Evolutionary conservation across 2,888 invertebrate species (phyloP), one percentile per base, ranked within the genome.

Genomic region (Caenorhabditis panamensis): DNA sequence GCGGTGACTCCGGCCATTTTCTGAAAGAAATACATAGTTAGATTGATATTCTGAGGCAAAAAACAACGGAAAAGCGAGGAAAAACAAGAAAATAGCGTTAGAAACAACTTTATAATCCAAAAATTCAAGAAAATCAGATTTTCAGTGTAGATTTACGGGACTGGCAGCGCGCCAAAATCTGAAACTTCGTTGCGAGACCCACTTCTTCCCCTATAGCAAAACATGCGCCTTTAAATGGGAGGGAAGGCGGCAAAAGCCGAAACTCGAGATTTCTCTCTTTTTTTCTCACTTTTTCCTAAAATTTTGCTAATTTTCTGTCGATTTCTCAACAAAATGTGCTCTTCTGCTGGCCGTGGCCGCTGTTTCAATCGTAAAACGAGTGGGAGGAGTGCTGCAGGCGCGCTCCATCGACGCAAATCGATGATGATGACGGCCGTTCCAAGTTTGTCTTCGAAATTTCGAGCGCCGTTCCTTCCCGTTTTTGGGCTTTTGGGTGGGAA

Each of bases 1-100:
- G 56, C 49, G 16, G 81, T 67, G 49, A 80, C 56, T 31, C 80
- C 80, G 49, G 76, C 71, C 80, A 80, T 80, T 59, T n/a, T n/a
- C n/a, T n/a, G n/a, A n/a, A n/a, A n/a, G n/a, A n/a, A n/a, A n/a
- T n/a, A n/a, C n/a, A n/a, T n/a, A n/a, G n/a, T n/a, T n/a, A n/a
- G n/a, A n/a, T n/a, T n/a, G n/a, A n/a, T n/a, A n/a, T n/a, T n/a
- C n/a, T n/a, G n/a, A n/a, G n/a, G n/a, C n/a, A n/a, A n/a, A 31
- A 62, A 54, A 26, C 11, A 54, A 37, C 6, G 16, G 22, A 44
- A 59, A 37, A 20, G 3, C n/a, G 11, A 20, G 24, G 56, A 53
- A 58, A 62, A 62, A 31, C 28, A 36, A 28, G 3, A 54, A 62
- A 24, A 41, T 53, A n/a, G 28, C 26, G 54, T 13, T 28, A 58